phyloP scores from a whole-genome alignment of 2,888 invertebrate species.

The Tiliacea citrago region DNA sequence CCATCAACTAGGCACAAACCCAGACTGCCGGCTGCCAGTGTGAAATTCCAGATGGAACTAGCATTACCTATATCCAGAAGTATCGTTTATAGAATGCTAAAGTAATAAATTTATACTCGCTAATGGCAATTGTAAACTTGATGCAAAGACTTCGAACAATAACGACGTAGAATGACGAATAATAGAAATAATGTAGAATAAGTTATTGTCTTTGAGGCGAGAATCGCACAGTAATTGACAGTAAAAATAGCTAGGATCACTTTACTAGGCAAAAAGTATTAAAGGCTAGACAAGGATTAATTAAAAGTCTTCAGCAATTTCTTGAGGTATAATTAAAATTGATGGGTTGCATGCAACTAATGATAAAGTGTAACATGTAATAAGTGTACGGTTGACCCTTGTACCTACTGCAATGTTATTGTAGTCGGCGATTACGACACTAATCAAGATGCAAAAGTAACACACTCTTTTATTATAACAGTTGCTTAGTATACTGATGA shows the following conservation, averaged over 20 bases:
- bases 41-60: no score
- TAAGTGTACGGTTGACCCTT: constrained; percentile 45
- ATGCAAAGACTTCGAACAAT: constrained; percentile 8
- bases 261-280: constrained; percentile 31
- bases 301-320: constrained; percentile 19
- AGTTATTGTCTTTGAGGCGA: constrained; percentile 14
- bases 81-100: no score
- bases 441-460: background rate
- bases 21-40: no score
- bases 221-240: constrained; percentile 15
- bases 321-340: constrained; percentile 37
- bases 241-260: constrained; percentile 8
- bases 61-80: no score
- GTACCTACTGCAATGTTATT: constrained; percentile 29
- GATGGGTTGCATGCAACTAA: constrained; percentile 41
- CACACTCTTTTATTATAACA: background rate
- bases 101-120: no score
- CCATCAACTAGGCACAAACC: no score
- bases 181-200: constrained; percentile 8
- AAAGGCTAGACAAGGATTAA: constrained; percentile 1
- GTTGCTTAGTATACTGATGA: background rate
- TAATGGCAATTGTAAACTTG: constrained; percentile 4
- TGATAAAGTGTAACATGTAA: constrained; percentile 25
- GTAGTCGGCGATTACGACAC: background rate
- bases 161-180: constrained; percentile 7